Evolutionary conservation across 2,888 invertebrate species (phyloP), one percentile per base, ranked within the genome.

Genomic region (Julus scanicus): DNA sequence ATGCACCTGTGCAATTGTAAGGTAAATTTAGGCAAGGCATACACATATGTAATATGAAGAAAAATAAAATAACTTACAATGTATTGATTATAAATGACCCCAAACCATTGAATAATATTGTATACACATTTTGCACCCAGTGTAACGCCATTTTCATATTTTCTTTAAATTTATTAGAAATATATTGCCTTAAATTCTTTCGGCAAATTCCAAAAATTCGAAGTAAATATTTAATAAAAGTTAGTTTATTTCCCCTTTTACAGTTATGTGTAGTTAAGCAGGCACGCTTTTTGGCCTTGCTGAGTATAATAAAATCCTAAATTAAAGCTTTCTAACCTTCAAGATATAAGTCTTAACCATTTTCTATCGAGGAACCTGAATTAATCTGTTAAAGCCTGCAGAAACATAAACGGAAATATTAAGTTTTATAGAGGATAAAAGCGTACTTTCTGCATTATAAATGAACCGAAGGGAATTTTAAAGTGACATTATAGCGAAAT

Each of bases 401-500:
- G 80, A 37, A 39, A 13, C 80, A 39, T 37, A 80, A 71, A 80
- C 37, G 80, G 29, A 80, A 80, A 37, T 80, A 80, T 80, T 71
- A 80, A 80, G 80, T 80, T 71, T 71, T 29, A 71, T 71, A 29
- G 71, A 71, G 29, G 29, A 39, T 80, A 80, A 80, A 80, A 39
- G 80, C 80, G 80, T 37, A 37, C 13, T 80, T 80, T 39, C 53
- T 15, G 80, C 37, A 37, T 80, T 80, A 37, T 11, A 39, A 80
- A 80, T 39, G 80, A 80, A 80, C 80, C 80, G 2, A 80, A 39
- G 37, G 80, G 80, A 80, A 80, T 80, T 80, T 80, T 80, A 80
- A 80, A 80, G 80, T 80, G 37, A 39, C 80, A 80, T 15, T 80
- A 80, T 80, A 80, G 15, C 37, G 37, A 0, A 13, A 80, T 80